Evolutionary conservation across 2,888 invertebrate genomes (phyloP).

Genomic region (Cryptocephalus moraei): DNA sequence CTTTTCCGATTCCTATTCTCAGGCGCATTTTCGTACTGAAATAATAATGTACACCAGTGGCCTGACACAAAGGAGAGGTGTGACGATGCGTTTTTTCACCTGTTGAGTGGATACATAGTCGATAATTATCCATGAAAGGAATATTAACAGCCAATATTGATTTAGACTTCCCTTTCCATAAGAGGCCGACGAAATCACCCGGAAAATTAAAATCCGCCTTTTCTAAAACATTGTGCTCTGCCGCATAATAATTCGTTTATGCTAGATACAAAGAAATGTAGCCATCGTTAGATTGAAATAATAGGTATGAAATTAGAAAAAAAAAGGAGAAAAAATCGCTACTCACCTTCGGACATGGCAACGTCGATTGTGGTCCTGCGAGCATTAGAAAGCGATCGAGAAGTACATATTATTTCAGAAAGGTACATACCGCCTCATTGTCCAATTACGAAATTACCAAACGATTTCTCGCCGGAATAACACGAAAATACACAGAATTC

Average conservation of each 20-base stretch:
- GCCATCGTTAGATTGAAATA: constrained; percentile 12
- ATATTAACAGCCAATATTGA: neutral
- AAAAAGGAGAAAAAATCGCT: constrained; percentile 11
- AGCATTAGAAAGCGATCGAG: no score
- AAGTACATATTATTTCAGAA: no score
- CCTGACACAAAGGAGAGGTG: neutral
- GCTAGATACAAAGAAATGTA: constrained; percentile 2
- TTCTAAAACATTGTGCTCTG: constrained; percentile 15
- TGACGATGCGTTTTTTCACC: neutral
- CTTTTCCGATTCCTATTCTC: no score
- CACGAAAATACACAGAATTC: no score
- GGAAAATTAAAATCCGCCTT: constrained; percentile 18
- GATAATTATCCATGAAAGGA: neutral
- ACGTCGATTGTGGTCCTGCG: no score
- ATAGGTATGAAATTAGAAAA: constrained; percentile 17
- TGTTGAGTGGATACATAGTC: neutral
- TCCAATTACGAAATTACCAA: no score
- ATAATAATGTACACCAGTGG: no score
- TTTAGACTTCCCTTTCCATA: neutral
- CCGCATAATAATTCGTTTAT: constrained; percentile 11
- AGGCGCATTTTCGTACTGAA: no score
- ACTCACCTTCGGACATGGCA: constrained; percentile 3
- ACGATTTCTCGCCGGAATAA: no score
- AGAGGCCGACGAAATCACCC: neutral
- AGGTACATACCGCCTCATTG: no score